A percentile compares a stretch with the other conserved stretches of the same genome.
phyloP scores from a whole-genome alignment of 2,888 invertebrate genomes.

The Diachrysia chrysitis region DNA sequence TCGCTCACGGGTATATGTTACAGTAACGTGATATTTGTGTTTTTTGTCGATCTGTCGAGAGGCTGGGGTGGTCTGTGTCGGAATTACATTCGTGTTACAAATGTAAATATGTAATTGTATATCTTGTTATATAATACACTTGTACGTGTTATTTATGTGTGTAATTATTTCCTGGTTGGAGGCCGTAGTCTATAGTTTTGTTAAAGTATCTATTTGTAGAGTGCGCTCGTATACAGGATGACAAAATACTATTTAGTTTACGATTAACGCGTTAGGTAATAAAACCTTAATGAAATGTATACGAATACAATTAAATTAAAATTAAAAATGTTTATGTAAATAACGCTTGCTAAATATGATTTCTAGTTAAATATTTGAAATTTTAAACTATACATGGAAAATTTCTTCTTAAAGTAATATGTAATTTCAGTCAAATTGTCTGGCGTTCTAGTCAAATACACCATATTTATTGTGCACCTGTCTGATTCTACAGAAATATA shows the following conservation, averaged over 20 bases:
- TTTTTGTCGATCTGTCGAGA: slow-evolving; percentile 40
- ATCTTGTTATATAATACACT: slow-evolving; percentile 1
- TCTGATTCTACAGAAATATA: not conserved
- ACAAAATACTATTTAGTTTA: too few relatives aligned
- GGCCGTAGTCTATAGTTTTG: not conserved
- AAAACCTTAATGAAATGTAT: too few relatives aligned
- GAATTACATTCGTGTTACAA: slow-evolving; percentile 1
- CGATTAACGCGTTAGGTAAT: too few relatives aligned
- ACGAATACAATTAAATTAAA: too few relatives aligned
- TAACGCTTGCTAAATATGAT: too few relatives aligned
- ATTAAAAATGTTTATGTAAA: too few relatives aligned
- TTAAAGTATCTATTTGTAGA: not conserved
- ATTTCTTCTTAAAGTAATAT: too few relatives aligned
- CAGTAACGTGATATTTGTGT: slow-evolving; percentile 61
- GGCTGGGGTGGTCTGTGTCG: slow-evolving; percentile 36
- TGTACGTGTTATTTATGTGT: not conserved
- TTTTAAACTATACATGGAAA: too few relatives aligned
- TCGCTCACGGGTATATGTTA: slow-evolving; percentile 65
- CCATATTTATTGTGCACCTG: not conserved
- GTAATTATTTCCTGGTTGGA: slow-evolving; percentile 2
- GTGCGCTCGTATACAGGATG: not conserved
- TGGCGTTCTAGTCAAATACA: not conserved
- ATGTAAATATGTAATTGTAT: slow-evolving; percentile 2
- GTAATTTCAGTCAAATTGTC: not conserved
- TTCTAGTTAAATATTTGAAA: too few relatives aligned